Base-by-base conservation (phyloP, 1,140 invertebrate species). In the Acromyrmex echinatior region DNA sequence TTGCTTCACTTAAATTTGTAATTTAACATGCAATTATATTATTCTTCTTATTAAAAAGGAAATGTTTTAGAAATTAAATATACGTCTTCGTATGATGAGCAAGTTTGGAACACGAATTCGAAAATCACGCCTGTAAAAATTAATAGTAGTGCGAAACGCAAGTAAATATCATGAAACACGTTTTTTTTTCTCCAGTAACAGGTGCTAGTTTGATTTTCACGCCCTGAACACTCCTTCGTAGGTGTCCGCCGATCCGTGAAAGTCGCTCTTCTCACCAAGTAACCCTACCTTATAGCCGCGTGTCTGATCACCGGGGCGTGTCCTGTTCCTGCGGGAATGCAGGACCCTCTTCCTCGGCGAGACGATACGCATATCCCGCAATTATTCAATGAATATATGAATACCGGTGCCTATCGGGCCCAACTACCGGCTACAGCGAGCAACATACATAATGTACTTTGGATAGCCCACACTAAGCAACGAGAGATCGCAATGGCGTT, bases 371-470 rank as follows among this genome's bases (percentile, higher is more conserved):
- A 65, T 84, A 88, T 90, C 89, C 89, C 90, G 76, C 87, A 91
- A 91, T 91, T 91, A 91, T 91, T 91, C 90, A 90, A 91, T 90
- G 90, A 91, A 91, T 91, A 91, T 90, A 91, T 91, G 90, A 91
- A 91, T 91, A 90, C 68, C 86, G 76, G 73, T 91, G 77, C 82
- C 88, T 87, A 90, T 74, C 78, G 77, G 51, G 53, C 39, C 58
- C 70, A 76, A 89, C 74, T 56, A 62, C 56, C 51, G 71, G 25
- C 58, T 60, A 21, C 28, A 56, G 65, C 77, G n/a, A 56, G 53
- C 70, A 31, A 53, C 65, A 66, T 71, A 39, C 53, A 63, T 51
- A 84, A 84, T 73, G 53, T 35, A 31, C 62, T 74, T 82, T 60
- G 28, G 39, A 74, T 31, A 82, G 71, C 49, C n/a, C n/a, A 49